Conservation (phyloP, 2,797 vertebrate genomes). For the Salmo trutta region DNA sequence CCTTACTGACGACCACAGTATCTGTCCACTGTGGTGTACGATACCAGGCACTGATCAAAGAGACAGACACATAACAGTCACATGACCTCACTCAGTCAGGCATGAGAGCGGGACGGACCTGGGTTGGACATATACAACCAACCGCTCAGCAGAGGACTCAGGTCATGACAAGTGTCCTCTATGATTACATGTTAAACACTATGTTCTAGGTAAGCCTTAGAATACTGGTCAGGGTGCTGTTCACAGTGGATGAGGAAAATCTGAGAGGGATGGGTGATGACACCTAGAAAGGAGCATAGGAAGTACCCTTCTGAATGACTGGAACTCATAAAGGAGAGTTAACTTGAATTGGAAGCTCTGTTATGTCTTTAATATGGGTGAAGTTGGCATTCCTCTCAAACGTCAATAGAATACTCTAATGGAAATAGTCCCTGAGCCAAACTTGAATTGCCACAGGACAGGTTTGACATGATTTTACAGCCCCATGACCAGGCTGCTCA, state of each 20-base stretch:
- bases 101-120: constrained; percentile 13
- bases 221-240: constrained; percentile 14
- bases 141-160: constrained; percentile 8
- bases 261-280: not conserved
- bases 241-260: constrained; percentile 35
- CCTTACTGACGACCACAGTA: constrained; percentile 44
- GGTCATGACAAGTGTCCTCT: constrained; percentile 5
- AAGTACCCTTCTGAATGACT: not conserved
- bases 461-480: not conserved
- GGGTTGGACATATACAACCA: constrained; percentile 29
- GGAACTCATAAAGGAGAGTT: constrained; percentile 29
- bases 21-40: constrained; percentile 24
- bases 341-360: constrained; percentile 36
- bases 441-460: not conserved
- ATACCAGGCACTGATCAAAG: constrained; percentile 55
- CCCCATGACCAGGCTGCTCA: not conserved
- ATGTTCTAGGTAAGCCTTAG: not conserved
- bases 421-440: constrained; percentile 24
- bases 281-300: not conserved
- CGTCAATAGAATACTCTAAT: constrained; percentile 4
- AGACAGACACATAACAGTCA: constrained; percentile 33
- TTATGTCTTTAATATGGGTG: constrained; percentile 37
- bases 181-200: not conserved
- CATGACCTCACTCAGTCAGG: constrained; percentile 38
- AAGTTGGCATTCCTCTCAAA: constrained; percentile 12